Base-by-base conservation (phyloP, 2,888 invertebrate genomes). In the Lithophane semibrunnea region DNA sequence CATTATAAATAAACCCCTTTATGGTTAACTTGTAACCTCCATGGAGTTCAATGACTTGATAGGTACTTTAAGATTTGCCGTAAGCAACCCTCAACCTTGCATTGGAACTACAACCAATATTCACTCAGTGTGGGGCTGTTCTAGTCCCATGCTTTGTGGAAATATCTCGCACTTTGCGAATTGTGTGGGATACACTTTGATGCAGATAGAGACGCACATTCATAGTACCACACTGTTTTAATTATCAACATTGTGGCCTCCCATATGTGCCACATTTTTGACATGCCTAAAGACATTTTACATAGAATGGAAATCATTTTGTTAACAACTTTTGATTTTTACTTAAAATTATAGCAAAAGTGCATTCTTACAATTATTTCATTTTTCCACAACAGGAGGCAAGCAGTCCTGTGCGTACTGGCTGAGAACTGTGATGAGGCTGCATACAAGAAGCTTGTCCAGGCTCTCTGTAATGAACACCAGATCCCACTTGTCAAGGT, bases 391-490 rank as follows among this genome's bases (percentile, higher is more conserved):
- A 60, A 75, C 90, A 99, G 99, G 97, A 98, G 99, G 94, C 99
- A 99, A 97, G 99, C 99, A 73, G 98, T 99, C 91, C 97, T 99
- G 88, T 99, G 99, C 93, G 98, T 99, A 81, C 97, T 99, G 91
- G 99, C 99, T 81, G 99, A 99, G 96, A 99, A 99, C 96, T 99
- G 99, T 94, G 99, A 99, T 92, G 99, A 99, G 96, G 99, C 99
- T 73, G 98, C 98, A 96, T 99, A 99, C 97, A 99, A 99, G 94
- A 99, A 99, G 94, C 97, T 99, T 72, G 99, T 99, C 47, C 99
- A 99, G 93, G 99, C 99, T 61, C 97, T 99, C 77, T 99, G 99
- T 97, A 99, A 99, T 86, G 99, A 99, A 96, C 99, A 99, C 96
- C 98, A 99, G 94, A 99, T 99, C 94, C 99, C 99, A 80, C 97